Conservation (phyloP, 2,888 invertebrate genomes). For the Boloria euphrosyne region DNA sequence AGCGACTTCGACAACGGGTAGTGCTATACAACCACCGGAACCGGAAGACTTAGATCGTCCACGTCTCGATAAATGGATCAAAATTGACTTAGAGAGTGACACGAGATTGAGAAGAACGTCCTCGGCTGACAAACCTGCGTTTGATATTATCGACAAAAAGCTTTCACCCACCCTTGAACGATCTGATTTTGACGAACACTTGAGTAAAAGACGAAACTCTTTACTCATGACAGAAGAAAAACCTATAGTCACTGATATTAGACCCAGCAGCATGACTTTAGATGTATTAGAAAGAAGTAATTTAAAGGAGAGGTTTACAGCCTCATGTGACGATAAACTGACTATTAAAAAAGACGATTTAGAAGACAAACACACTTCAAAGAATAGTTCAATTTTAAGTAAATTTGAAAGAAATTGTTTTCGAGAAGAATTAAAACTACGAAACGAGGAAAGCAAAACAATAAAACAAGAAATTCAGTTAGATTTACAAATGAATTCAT, state of each 20-base stretch:
- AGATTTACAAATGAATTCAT: conserved; percentile 29
- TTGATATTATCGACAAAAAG: conserved; percentile 48
- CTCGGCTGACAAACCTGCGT: conserved; percentile 52
- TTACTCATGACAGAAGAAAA: conserved; percentile 42
- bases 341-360: conserved; percentile 33
- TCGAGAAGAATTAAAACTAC: conserved; percentile 27
- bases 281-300: conserved; percentile 33
- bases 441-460: conserved; percentile 32
- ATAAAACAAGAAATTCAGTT: conserved; percentile 36
- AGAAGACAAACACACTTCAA: conserved; percentile 33
- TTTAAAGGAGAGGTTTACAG: conserved; percentile 28
- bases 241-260: conserved; percentile 42
- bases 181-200: conserved; percentile 47
- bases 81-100: conserved; percentile 58
- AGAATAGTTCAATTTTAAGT: conserved; percentile 31
- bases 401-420: conserved; percentile 38
- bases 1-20: conserved; percentile 51
- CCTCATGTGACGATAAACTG: conserved; percentile 30
- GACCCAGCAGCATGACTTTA: conserved; percentile 24
- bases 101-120: conserved; percentile 76
- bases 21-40: conserved; percentile 53
- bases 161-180: conserved; percentile 49
- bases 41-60: conserved; percentile 41
- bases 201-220: conserved; percentile 43
- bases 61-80: conserved; percentile 47